phyloP scores from a whole-genome alignment of 2,113 vertebrate genomes.

The Phalacrocorax pelagicus region DNA sequence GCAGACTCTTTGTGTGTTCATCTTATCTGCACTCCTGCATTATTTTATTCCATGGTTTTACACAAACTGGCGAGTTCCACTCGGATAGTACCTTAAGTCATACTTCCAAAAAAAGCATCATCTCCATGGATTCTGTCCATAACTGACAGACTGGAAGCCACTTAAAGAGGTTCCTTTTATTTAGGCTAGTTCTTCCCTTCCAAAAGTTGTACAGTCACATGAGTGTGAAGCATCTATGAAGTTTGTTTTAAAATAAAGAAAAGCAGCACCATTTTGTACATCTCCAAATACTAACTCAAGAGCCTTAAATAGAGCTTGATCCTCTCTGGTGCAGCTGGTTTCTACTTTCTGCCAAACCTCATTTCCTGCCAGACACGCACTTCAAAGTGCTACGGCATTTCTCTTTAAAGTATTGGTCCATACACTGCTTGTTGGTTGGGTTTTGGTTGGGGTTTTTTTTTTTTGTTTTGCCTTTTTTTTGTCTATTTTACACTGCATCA shows the following conservation, averaged over 20 bases:
- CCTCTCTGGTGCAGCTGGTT: constrained; percentile 35
- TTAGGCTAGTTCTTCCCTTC: not conserved
- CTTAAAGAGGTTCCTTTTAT: not conserved
- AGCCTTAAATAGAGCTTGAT: constrained; percentile 7
- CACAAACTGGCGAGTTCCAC: not conserved
- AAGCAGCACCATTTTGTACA: not conserved
- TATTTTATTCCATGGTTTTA: not conserved
- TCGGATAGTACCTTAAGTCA: not conserved
- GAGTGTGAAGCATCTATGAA: not conserved
- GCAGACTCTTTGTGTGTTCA: not conserved
- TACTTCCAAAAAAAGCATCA: not conserved
- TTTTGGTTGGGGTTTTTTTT: no score
- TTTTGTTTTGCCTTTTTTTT: not conserved
- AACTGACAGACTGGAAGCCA: not conserved
- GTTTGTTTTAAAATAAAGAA: not conserved
- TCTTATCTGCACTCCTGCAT: not conserved
- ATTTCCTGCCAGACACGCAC: constrained; percentile 60
- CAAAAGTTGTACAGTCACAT: not conserved
- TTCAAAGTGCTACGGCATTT: constrained; percentile 56
- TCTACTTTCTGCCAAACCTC: constrained; percentile 48
- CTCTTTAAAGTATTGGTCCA: not conserved
- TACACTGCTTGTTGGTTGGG: not conserved
- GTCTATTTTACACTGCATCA: not conserved
- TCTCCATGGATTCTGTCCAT: not conserved
- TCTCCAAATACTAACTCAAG: not conserved